Evolutionary conservation across 2,888 invertebrate genomes (phyloP).

Genomic region (Eilema caniola): DNA sequence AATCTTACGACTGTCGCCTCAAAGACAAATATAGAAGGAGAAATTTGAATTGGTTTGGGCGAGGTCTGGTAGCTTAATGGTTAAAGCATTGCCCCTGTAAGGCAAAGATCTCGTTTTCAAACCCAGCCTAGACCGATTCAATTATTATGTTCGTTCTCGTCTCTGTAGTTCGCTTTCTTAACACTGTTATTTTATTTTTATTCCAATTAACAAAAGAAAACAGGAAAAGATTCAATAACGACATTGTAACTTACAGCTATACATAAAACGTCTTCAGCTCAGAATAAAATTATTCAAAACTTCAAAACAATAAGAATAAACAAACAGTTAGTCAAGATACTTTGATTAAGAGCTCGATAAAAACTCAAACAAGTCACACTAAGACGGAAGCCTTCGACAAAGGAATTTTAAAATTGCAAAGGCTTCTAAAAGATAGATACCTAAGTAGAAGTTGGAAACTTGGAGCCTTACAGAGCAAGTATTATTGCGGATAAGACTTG

Average conservation of each 20-base stretch:
- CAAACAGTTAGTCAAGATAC: background rate
- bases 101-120: no score
- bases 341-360: constrained; percentile 17
- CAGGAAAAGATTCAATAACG: background rate
- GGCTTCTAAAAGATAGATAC: constrained; percentile 35
- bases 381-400: constrained; percentile 9
- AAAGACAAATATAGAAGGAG: no score
- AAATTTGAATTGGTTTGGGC: no score
- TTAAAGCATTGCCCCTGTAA: no score
- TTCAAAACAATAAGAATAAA: constrained; percentile 2
- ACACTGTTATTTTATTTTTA: background rate
- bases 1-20: no score
- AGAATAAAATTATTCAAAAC: constrained; percentile 2
- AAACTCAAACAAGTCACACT: constrained; percentile 18
- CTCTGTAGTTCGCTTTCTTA: no score
- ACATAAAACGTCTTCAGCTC: constrained; percentile 1
- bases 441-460: constrained; percentile 35
- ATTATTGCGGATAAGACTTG: constrained; percentile 11
- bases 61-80: no score
- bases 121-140: no score
- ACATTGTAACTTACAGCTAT: background rate
- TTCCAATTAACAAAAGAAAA: background rate
- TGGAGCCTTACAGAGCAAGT: constrained; percentile 1
- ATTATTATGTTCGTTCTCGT: no score
- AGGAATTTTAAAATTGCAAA: constrained; percentile 36